Conservation (phyloP, 2,113 vertebrate species). For the Lichenostomus cassidix region DNA sequence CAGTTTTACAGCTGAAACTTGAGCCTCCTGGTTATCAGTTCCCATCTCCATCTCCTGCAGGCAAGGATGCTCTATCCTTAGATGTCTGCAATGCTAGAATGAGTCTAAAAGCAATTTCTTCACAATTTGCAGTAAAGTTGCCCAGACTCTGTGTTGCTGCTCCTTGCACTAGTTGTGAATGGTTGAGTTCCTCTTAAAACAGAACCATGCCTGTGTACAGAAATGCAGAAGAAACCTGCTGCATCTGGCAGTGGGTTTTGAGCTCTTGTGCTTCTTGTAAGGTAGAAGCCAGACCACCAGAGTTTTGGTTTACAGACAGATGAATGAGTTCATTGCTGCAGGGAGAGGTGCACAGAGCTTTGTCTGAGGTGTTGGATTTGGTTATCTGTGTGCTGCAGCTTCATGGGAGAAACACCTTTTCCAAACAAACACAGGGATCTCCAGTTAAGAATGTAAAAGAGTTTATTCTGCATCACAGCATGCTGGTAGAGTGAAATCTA, state of each 20-base stretch:
- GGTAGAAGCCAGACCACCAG: not conserved
- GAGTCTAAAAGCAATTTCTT: not conserved
- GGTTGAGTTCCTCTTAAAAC: not conserved
- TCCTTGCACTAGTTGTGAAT: not conserved
- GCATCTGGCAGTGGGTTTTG: not conserved
- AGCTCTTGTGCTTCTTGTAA: not conserved
- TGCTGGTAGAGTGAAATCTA: not conserved
- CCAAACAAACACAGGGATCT: not conserved
- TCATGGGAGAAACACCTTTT: not conserved
- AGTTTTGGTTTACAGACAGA: not conserved
- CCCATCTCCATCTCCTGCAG: not conserved
- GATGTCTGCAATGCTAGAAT: not conserved
- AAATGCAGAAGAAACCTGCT: not conserved
- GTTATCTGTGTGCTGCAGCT: not conserved
- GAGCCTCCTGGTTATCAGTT: not conserved
- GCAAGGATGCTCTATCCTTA: not conserved
- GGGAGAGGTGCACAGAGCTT: not conserved
- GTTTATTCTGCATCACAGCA: not conserved
- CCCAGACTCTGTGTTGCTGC: not conserved
- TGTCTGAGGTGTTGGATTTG: not conserved
- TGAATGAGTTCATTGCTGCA: not conserved
- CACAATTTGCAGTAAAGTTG: not conserved
- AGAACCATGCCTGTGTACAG: not conserved
- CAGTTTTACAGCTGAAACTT: not conserved
- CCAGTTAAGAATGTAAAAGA: not conserved